Conservation (phyloP, 2,888 invertebrate genomes). For the Eupithecia dodoneata region DNA sequence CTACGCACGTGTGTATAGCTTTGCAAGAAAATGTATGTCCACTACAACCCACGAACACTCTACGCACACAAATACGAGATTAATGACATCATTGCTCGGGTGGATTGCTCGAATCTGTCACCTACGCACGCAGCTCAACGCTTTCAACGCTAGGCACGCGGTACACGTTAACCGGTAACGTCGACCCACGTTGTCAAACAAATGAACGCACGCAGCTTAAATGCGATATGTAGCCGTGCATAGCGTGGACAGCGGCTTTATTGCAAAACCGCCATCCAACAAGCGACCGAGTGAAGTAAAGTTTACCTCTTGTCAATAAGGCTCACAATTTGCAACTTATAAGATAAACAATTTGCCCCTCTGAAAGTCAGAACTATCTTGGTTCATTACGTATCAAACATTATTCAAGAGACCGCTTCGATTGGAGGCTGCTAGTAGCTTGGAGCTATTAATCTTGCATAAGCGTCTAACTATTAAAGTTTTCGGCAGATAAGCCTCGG, state of each 20-base stretch:
- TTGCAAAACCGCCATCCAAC: background rate
- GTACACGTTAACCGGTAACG: too few species aligned
- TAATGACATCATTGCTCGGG: too few species aligned
- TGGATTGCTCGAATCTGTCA: too few species aligned
- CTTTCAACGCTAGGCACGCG: too few species aligned
- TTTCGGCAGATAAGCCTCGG: conserved; percentile 64
- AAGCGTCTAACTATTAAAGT: conserved; percentile 70
- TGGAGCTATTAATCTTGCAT: conserved; percentile 66
- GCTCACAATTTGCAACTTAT: background rate
- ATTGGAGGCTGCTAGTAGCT: conserved; percentile 51
- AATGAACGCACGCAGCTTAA: too few species aligned
- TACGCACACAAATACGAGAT: too few species aligned
- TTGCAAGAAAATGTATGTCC: too few species aligned
- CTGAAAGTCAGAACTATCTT: conserved; percentile 13
- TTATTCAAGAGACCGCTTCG: conserved; percentile 55
- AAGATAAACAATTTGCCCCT: conserved; percentile 2
- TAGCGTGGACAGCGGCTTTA: background rate
- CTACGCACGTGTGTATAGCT: too few species aligned
- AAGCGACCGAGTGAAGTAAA: background rate
- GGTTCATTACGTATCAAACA: conserved; percentile 58
- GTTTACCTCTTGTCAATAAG: background rate
- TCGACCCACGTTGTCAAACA: too few species aligned
- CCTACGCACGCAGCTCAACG: too few species aligned
- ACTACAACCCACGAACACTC: too few species aligned
- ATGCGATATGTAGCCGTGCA: too few species aligned